phyloP scores from a whole-genome alignment of 2,797 vertebrate species.

The Gallinago stenura region DNA sequence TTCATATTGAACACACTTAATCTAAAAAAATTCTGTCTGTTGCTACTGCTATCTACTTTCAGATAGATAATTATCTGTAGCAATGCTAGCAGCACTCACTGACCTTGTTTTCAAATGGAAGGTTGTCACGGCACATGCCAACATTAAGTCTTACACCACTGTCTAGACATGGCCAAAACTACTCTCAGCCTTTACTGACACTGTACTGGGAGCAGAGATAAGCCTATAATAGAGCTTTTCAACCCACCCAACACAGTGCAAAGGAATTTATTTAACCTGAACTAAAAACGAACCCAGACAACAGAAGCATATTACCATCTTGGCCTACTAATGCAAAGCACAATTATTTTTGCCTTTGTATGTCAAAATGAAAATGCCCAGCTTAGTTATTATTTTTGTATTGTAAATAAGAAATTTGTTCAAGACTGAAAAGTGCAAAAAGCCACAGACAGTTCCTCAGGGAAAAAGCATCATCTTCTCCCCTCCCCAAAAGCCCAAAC shows the following conservation, averaged over 20 bases:
- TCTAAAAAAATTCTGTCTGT: neutral
- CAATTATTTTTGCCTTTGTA: neutral
- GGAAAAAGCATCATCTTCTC: neutral
- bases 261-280: neutral
- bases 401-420: neutral
- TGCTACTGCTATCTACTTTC: neutral
- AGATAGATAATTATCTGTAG: neutral
- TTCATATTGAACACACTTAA: neutral
- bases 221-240: neutral
- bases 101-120: neutral
- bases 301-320: neutral
- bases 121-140: neutral
- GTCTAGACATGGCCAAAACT: neutral
- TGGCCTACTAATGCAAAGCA: neutral
- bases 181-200: neutral
- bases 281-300: neutral
- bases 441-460: neutral
- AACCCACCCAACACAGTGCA: neutral
- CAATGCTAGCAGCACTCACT: neutral
- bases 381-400: neutral
- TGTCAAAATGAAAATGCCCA: neutral
- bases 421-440: neutral
- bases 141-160: neutral
- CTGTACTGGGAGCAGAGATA: neutral
- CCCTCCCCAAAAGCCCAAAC: neutral